Conservation (phyloP, 2,113 vertebrate genomes). For the Phyllostomus discolor region DNA sequence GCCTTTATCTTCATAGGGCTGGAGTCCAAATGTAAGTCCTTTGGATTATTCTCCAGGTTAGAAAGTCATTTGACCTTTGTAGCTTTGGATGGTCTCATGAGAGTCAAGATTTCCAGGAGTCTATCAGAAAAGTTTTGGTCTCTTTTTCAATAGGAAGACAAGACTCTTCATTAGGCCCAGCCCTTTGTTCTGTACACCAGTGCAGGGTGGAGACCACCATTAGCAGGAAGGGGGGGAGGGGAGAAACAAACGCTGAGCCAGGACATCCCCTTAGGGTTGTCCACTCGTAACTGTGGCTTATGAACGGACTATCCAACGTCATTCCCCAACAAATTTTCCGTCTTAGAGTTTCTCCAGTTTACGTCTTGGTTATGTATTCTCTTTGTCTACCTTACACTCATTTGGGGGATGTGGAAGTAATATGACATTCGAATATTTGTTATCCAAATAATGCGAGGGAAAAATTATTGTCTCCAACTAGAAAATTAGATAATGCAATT, state of each 20-base stretch:
- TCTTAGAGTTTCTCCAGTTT: background rate
- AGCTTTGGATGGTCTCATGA: background rate
- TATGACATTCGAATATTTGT: slow-evolving; percentile 21
- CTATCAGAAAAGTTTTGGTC: background rate
- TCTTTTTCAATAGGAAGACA: background rate
- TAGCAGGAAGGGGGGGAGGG: background rate
- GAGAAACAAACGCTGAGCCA: background rate
- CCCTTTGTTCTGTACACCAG: background rate
- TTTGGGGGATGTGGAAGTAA: background rate
- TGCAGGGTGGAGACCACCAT: background rate
- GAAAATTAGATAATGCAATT: slow-evolving; percentile 48
- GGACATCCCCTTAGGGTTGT: background rate
- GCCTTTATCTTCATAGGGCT: background rate
- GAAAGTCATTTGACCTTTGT: background rate
- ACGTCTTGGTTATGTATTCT: slow-evolving; percentile 4
- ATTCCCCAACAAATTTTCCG: background rate
- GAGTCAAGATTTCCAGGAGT: background rate
- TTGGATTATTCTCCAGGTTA: background rate
- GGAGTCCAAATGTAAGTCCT: background rate
- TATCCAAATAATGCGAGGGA: background rate
- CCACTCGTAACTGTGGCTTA: background rate
- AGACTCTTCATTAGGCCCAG: background rate
- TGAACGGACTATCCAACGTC: background rate
- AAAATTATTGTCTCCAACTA: slow-evolving; percentile 12
- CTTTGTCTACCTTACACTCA: slow-evolving; percentile 11